These are phyloP conservation scores for Saccopteryx leptura DNA, from an alignment of 2,113 vertebrate genomes.

Conservation along the genomic window DNA sequence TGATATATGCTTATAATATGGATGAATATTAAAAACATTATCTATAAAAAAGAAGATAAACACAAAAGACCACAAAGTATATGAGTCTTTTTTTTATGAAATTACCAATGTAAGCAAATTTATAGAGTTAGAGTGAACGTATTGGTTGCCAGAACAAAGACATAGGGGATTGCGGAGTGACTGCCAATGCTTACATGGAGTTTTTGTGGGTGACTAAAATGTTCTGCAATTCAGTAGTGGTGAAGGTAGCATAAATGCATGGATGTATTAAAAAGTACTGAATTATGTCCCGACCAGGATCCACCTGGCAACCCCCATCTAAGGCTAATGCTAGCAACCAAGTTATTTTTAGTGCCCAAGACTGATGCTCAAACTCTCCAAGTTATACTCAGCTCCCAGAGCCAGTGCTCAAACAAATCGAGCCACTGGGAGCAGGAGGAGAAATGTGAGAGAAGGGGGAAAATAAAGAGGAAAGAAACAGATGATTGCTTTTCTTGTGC, in stretches of 20 bases:
- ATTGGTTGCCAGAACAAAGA: not conserved
- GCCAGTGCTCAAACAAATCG: too few relatives aligned
- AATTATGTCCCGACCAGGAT: not conserved
- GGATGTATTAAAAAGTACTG: not conserved
- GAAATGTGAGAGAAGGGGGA: too few relatives aligned
- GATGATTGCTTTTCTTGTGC: too few relatives aligned
- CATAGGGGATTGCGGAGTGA: not conserved
- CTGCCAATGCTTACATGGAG: not conserved
- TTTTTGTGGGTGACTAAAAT: not conserved
- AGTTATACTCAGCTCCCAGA: too few relatives aligned
- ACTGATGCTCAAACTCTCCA: too few relatives aligned
- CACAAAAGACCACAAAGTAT: not conserved
- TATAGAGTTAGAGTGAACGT: not conserved
- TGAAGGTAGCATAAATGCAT: not conserved
- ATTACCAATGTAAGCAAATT: not conserved
- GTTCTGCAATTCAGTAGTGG: too few relatives aligned
- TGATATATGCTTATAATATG: not conserved
- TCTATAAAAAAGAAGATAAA: not conserved
- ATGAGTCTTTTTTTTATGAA: not conserved
- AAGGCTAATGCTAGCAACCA: too few relatives aligned
- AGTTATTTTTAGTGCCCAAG: too few relatives aligned
- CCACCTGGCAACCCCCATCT: too few relatives aligned
- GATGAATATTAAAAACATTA: not conserved
- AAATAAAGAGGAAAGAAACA: too few relatives aligned
- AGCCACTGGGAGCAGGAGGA: too few relatives aligned